phyloP scores from a whole-genome alignment of 2,797 vertebrate species.

The Cheirogaleus major region DNA sequence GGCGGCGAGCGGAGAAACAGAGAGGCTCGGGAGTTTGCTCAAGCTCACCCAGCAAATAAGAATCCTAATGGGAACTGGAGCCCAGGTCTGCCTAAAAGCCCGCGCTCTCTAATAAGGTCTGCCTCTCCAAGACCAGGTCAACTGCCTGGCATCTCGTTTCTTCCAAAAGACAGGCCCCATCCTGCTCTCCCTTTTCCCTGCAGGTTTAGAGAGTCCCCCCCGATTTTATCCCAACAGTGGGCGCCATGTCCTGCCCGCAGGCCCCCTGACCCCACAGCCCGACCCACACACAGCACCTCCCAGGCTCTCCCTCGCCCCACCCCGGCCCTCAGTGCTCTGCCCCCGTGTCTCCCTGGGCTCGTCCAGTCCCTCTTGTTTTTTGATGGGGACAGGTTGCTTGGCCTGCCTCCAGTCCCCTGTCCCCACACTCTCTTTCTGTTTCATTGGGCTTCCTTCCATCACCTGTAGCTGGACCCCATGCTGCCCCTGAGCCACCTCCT shows the following conservation, averaged over 20 bases:
- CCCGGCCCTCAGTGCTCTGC: background rate
- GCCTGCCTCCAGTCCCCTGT: background rate
- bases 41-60: background rate
- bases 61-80: background rate
- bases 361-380: background rate
- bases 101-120: background rate
- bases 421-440: background rate
- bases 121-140: background rate
- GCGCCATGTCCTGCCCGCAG: background rate
- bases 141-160: background rate
- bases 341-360: fast-evolving
- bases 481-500: background rate
- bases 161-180: background rate
- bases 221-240: background rate
- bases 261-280: background rate
- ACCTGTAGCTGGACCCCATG: background rate
- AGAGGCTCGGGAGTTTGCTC: background rate
- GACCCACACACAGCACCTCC: background rate
- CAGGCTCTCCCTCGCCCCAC: fast-evolving
- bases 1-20: fast-evolving
- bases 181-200: background rate
- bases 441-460: background rate
- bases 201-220: background rate
- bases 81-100: background rate
- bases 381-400: background rate